phyloP scores from a whole-genome alignment of 2,888 invertebrate genomes.

The Euzetes globulus region DNA sequence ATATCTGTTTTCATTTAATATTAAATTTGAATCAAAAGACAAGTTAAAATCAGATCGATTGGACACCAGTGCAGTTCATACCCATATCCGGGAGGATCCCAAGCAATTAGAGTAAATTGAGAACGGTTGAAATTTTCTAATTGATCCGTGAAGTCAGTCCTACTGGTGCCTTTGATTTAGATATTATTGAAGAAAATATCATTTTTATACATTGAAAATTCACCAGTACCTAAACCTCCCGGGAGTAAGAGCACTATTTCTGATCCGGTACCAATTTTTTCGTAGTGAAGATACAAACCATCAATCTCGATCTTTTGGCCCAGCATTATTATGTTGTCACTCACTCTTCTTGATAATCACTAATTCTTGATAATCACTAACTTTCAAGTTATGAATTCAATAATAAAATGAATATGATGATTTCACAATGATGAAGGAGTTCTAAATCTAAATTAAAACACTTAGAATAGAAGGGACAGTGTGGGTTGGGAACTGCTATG shows the following conservation, averaged over 20 bases:
- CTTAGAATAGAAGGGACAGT: too few relatives aligned
- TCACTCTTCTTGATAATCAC: not conserved
- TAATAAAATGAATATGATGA: too few relatives aligned
- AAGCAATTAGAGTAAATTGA: constrained; percentile 46
- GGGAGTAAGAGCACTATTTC: constrained; percentile 45
- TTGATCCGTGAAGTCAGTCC: constrained; percentile 70
- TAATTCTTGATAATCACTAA: too few relatives aligned
- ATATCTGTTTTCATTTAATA: not conserved
- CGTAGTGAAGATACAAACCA: constrained; percentile 45
- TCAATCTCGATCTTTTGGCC: constrained; percentile 42
- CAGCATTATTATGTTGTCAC: not conserved
- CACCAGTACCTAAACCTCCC: constrained; percentile 45
- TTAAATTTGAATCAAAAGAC: not conserved
- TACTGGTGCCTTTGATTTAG: constrained; percentile 57
- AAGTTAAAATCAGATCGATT: not conserved
- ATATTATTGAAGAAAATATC: not conserved
- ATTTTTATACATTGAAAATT: not conserved
- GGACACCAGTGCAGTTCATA: constrained; percentile 22
- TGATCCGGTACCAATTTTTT: constrained; percentile 45
- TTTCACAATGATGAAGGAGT: too few relatives aligned
- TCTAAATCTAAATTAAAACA: too few relatives aligned
- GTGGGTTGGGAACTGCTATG: too few relatives aligned
- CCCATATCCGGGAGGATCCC: constrained; percentile 49
- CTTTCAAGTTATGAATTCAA: too few relatives aligned
- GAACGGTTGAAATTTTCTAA: constrained; percentile 48